A percentile compares a stretch with the other conserved stretches of the same genome.
These are phyloP conservation scores for Morone chrysops DNA, from an alignment of 2,113 vertebrate genomes.

Conservation along the genomic window DNA sequence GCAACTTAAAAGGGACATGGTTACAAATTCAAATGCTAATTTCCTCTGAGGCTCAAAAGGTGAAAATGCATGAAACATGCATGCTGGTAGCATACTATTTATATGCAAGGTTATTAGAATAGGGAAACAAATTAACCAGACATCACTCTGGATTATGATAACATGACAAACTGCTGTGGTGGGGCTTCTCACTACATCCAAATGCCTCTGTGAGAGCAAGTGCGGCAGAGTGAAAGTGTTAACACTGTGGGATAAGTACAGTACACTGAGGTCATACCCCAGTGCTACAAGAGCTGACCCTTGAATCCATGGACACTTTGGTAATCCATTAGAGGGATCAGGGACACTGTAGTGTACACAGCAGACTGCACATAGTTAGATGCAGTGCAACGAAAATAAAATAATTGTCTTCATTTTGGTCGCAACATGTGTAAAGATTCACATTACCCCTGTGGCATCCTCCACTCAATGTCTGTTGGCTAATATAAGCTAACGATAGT, in stretches of 20 bases:
- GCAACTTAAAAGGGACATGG: slow-evolving; percentile 80
- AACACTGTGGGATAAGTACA: slow-evolving; percentile 44
- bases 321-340: slow-evolving; percentile 66
- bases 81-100: slow-evolving; percentile 74
- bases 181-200: slow-evolving; percentile 24
- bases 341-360: slow-evolving; percentile 31
- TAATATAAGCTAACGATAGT: slow-evolving; percentile 69
- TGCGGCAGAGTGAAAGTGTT: slow-evolving; percentile 33
- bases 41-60: slow-evolving; percentile 75
- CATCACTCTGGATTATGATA: slow-evolving; percentile 82
- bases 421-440: slow-evolving; percentile 58
- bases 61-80: slow-evolving; percentile 73
- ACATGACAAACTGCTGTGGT: slow-evolving; percentile 68
- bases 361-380: slow-evolving; percentile 45
- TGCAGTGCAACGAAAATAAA: slow-evolving; percentile 64
- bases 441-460: slow-evolving; percentile 48
- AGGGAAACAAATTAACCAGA: slow-evolving; percentile 82
- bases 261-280: slow-evolving; percentile 46
- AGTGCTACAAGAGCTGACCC: slow-evolving; percentile 52
- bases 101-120: slow-evolving; percentile 78
- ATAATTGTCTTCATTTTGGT: slow-evolving; percentile 64
- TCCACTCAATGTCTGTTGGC: slow-evolving; percentile 66
- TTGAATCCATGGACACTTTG: slow-evolving; percentile 56
- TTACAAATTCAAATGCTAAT: slow-evolving; percentile 83
- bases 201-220: slow-evolving; percentile 29